Conservation (phyloP, 2,888 invertebrate genomes). For the Drosophila demipolita region DNA sequence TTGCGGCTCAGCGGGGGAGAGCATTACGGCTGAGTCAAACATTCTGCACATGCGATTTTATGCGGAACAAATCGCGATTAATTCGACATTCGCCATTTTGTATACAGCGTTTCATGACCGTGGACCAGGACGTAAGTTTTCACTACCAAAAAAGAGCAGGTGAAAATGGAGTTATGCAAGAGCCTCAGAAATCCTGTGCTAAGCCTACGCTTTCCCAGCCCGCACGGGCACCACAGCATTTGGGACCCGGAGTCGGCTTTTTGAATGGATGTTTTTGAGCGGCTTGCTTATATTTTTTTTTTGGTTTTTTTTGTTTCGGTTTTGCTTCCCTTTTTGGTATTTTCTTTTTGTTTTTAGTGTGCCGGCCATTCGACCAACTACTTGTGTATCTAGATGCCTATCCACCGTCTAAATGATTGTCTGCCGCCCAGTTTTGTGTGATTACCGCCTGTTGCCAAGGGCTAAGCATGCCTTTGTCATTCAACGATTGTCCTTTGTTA, state of each 20-base stretch:
- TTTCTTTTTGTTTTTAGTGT: background rate
- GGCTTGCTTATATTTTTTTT: slow-evolving; percentile 10
- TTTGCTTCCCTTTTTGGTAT: background rate
- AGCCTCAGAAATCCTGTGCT: slow-evolving; percentile 63
- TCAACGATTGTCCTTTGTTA: slow-evolving; percentile 79
- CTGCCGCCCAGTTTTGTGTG: slow-evolving; percentile 60
- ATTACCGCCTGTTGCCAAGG: slow-evolving; percentile 80
- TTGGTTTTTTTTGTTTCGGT: slow-evolving; percentile 1
- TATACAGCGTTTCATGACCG: slow-evolving; percentile 91
- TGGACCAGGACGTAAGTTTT: slow-evolving; percentile 83
- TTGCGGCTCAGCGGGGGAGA: slow-evolving; percentile 94
- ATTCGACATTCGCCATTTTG: slow-evolving; percentile 89
- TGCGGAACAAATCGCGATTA: slow-evolving; percentile 87
- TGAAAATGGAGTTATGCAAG: slow-evolving; percentile 12
- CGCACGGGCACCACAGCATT: slow-evolving; percentile 25
- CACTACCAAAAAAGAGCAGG: slow-evolving; percentile 9
- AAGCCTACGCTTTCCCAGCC: slow-evolving; percentile 53
- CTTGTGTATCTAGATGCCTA: slow-evolving; percentile 30
- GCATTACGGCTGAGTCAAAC: slow-evolving; percentile 89
- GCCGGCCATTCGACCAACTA: slow-evolving; percentile 31
- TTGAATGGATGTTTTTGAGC: slow-evolving; percentile 17
- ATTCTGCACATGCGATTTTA: slow-evolving; percentile 91
- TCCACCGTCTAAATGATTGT: slow-evolving; percentile 35
- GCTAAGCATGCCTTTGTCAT: slow-evolving; percentile 79
- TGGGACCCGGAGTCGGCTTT: slow-evolving; percentile 17